These are phyloP conservation scores for Mythimna lalbum DNA, from an alignment of 2,888 invertebrate genomes.

Conservation along the genomic window DNA sequence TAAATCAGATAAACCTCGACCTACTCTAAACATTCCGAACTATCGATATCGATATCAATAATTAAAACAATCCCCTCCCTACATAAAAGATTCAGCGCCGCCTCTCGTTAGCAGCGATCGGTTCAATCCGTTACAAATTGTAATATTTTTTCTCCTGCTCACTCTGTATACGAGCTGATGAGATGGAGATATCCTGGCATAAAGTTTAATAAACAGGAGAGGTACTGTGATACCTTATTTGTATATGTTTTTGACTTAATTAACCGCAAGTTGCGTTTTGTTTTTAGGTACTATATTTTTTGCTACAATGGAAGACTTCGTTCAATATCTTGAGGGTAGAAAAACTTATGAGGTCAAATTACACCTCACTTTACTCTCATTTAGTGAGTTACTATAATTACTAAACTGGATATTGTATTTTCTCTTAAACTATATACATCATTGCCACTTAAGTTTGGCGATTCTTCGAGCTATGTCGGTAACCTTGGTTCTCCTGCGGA, in stretches of 20 bases:
- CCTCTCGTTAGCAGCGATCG: conserved; percentile 72
- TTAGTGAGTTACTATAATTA: too few relatives aligned
- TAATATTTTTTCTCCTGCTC: conserved; percentile 60
- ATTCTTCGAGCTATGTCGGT: too few relatives aligned
- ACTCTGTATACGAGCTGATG: conserved; percentile 36
- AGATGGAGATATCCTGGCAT: conserved; percentile 27
- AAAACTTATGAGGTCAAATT: not conserved
- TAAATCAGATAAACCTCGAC: not conserved
- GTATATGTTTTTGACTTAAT: not conserved
- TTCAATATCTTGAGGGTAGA: too few relatives aligned
- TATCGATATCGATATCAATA: conserved; percentile 57
- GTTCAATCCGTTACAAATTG: conserved; percentile 62
- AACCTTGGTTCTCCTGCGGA: too few relatives aligned
- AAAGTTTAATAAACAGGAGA: not conserved
- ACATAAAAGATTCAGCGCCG: conserved; percentile 68
- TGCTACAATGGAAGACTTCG: not conserved
- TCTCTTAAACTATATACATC: too few relatives aligned
- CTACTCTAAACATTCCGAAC: not conserved
- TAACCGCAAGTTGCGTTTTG: not conserved
- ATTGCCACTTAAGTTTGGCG: too few relatives aligned
- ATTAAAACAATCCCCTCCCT: conserved; percentile 55
- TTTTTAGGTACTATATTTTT: not conserved
- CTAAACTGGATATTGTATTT: too few relatives aligned
- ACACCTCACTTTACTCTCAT: too few relatives aligned
- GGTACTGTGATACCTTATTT: not conserved